Evolutionary conservation across 1,140 invertebrate species (phyloP).

Genomic region (Musca domestica): DNA sequence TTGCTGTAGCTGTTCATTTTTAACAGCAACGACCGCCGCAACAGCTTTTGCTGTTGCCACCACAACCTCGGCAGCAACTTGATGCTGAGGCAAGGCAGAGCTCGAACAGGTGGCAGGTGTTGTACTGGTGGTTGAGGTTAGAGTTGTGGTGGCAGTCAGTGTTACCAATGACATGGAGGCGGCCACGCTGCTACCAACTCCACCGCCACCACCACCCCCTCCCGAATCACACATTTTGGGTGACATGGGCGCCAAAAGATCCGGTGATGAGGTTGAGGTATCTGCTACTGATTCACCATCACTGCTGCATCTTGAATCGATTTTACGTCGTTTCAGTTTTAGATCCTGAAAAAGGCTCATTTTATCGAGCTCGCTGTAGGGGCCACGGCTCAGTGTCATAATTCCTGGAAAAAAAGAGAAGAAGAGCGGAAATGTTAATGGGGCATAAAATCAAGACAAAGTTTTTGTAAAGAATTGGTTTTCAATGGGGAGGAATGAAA

Average conservation of each 20-base stretch:
- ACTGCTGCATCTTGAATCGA: conserved; percentile 92
- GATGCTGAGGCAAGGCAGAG: conserved; percentile 29
- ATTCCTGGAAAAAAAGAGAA: conserved; percentile 69
- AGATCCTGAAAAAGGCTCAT: conserved; percentile 99
- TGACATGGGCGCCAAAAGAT: conserved; percentile 73
- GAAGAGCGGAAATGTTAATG: background rate
- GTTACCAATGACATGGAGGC: conserved; percentile 31
- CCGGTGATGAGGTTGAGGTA: conserved; percentile 83
- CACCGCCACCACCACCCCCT: conserved; percentile 48
- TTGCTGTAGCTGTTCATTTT: conserved; percentile 21
- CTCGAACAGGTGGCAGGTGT: conserved; percentile 27
- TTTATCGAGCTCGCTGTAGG: conserved; percentile 89
- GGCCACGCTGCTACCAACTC: conserved; percentile 41
- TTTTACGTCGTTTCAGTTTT: conserved; percentile 95
- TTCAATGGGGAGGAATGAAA: background rate
- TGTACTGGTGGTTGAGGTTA: conserved; percentile 23
- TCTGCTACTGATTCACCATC: conserved; percentile 91
- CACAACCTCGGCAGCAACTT: conserved; percentile 28
- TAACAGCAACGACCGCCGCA: conserved; percentile 15
- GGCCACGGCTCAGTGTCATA: conserved; percentile 94
- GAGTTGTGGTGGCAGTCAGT: conserved; percentile 31
- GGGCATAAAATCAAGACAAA: background rate
- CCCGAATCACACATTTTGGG: conserved; percentile 66
- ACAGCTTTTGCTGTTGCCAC: conserved; percentile 17
- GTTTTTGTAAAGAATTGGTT: background rate